A percentile compares a stretch with the other conserved stretches of the same genome.
phyloP scores from a whole-genome alignment of 1,140 invertebrate species.

The Dysdera silvatica region DNA sequence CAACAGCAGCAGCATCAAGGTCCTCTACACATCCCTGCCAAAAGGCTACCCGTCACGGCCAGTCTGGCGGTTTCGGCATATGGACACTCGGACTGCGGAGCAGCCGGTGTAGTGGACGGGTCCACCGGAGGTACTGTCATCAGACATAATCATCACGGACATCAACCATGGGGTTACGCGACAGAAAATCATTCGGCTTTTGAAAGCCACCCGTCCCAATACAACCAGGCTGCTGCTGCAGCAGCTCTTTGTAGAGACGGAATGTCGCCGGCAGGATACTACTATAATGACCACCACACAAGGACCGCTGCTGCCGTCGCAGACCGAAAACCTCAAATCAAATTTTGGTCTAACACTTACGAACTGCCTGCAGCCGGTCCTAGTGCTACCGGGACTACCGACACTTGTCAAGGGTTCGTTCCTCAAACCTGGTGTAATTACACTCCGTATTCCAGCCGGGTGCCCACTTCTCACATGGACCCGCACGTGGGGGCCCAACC shows the following conservation, averaged over 20 bases:
- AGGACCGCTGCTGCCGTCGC: slow-evolving; percentile 39
- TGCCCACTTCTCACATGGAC: slow-evolving; percentile 39
- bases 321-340: slow-evolving; percentile 49
- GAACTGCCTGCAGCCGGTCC: slow-evolving; percentile 40
- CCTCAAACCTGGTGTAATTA: slow-evolving; percentile 43
- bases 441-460: slow-evolving; percentile 51
- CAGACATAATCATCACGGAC: slow-evolving; percentile 54
- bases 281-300: slow-evolving; percentile 49
- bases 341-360: slow-evolving; percentile 58
- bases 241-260: slow-evolving; percentile 52
- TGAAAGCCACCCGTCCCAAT: slow-evolving; percentile 43
- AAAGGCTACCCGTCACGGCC: slow-evolving; percentile 52
- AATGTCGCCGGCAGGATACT: slow-evolving; percentile 63
- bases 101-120: slow-evolving; percentile 3
- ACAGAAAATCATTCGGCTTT: slow-evolving; percentile 56
- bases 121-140: slow-evolving; percentile 52
- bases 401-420: slow-evolving; percentile 55
- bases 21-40: slow-evolving; percentile 73
- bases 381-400: slow-evolving; percentile 47
- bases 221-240: slow-evolving; percentile 45
- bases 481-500: slow-evolving; percentile 37
- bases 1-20: slow-evolving; percentile 8
- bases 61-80: slow-evolving; percentile 40
- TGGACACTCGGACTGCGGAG: slow-evolving; percentile 36
- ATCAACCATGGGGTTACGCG: slow-evolving; percentile 58